Percentiles rank a stretch among this genome's conserved stretches.
Evolutionary conservation across 2,113 vertebrate species (phyloP).

Genomic region (Catagonus wagneri): DNA sequence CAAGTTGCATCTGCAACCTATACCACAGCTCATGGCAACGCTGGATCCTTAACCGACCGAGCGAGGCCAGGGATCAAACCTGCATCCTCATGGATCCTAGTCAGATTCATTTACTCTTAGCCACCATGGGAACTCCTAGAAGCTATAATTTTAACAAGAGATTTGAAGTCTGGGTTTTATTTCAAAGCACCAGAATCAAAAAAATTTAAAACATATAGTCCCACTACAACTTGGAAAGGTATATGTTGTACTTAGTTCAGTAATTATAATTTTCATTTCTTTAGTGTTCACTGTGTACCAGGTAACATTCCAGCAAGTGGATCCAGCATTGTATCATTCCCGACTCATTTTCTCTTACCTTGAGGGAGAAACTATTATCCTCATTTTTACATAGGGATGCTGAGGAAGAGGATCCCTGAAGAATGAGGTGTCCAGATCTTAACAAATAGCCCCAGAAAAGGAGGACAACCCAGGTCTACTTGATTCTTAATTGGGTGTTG

Average conservation of each 20-base stretch:
- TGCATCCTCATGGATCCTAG: no score
- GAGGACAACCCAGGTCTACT: background rate
- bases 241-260: background rate
- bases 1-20: no score
- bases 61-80: no score
- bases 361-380: background rate
- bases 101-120: background rate
- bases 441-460: background rate
- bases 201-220: background rate
- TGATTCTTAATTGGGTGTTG: background rate
- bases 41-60: no score
- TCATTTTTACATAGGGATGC: background rate
- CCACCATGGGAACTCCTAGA: background rate
- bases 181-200: background rate
- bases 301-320: background rate
- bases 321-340: background rate
- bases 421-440: background rate
- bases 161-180: background rate
- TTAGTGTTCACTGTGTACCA: background rate
- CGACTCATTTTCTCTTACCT: background rate
- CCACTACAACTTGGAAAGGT: background rate
- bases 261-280: background rate
- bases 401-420: background rate
- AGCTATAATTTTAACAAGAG: background rate
- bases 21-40: no score